phyloP scores from a whole-genome alignment of 2,113 vertebrate species.

The Grus americana region DNA sequence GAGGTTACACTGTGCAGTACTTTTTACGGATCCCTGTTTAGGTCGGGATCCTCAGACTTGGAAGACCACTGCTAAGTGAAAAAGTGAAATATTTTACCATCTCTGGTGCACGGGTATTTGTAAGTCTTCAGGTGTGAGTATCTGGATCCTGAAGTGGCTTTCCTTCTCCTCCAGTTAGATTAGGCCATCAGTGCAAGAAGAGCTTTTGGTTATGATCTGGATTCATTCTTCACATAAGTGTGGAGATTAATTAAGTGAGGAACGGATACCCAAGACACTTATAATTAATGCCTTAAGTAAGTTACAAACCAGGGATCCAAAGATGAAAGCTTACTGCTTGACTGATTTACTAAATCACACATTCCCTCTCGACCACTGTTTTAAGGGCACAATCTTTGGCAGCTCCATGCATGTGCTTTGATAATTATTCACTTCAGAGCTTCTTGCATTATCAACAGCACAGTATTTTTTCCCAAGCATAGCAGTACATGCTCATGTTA shows the following conservation, averaged over 20 bases:
- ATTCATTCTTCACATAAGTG: not conserved
- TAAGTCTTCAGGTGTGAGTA: not conserved
- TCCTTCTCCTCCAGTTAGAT: not conserved
- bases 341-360: conserved; percentile 35
- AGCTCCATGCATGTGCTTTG: not conserved
- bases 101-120: not conserved
- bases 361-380: conserved; percentile 13
- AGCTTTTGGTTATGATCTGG: not conserved
- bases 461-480: not conserved
- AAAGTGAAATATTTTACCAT: not conserved
- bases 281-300: conserved; percentile 51
- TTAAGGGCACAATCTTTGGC: not conserved
- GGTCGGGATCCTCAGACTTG: not conserved
- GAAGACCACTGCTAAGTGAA: not conserved
- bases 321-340: conserved; percentile 51
- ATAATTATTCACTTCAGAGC: conserved; percentile 14
- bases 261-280: not conserved
- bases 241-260: conserved; percentile 48
- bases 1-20: rapidly evolving
- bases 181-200: not conserved
- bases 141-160: not conserved
- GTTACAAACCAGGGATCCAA: conserved; percentile 1
- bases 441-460: not conserved
- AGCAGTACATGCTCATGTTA: not conserved
- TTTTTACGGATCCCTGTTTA: not conserved